A percentile compares a stretch with the other conserved stretches of the same genome.
These are phyloP conservation scores for Trachops cirrhosus DNA, from an alignment of 2,797 vertebrate species.

Conservation along the genomic window DNA sequence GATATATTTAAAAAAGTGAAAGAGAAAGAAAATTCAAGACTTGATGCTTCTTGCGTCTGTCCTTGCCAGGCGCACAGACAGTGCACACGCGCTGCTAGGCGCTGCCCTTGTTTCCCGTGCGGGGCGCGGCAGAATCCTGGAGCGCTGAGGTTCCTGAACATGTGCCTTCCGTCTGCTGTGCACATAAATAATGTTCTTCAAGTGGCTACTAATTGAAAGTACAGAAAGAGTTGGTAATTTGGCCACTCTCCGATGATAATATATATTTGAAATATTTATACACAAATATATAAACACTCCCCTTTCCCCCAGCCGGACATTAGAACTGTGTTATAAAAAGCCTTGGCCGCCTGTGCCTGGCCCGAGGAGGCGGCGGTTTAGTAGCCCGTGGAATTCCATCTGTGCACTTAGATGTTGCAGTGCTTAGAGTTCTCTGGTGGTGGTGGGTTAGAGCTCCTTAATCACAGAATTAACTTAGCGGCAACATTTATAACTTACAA, in stretches of 20 bases:
- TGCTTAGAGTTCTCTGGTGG: background rate
- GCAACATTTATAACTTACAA: background rate
- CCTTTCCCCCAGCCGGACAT: background rate
- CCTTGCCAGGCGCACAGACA: background rate
- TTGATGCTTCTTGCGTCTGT: background rate
- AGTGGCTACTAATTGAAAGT: background rate
- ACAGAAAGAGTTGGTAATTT: background rate
- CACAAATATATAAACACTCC: background rate
- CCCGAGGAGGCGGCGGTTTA: background rate
- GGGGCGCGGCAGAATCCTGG: background rate
- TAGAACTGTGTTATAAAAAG: background rate
- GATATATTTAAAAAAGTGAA: background rate
- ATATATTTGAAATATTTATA: background rate
- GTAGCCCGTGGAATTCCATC: background rate
- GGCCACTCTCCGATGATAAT: background rate
- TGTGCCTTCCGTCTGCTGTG: background rate
- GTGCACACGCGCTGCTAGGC: background rate
- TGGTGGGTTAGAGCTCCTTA: background rate
- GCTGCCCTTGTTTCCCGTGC: background rate
- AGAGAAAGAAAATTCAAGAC: background rate
- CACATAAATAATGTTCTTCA: background rate
- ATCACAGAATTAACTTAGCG: background rate
- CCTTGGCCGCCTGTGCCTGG: background rate
- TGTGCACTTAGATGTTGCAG: background rate
- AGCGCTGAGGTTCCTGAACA: background rate